Percentiles rank a stretch among this genome's conserved stretches.
Evolutionary conservation across 2,113 vertebrate species (phyloP).

Genomic region (Leptocoma aspasia): DNA sequence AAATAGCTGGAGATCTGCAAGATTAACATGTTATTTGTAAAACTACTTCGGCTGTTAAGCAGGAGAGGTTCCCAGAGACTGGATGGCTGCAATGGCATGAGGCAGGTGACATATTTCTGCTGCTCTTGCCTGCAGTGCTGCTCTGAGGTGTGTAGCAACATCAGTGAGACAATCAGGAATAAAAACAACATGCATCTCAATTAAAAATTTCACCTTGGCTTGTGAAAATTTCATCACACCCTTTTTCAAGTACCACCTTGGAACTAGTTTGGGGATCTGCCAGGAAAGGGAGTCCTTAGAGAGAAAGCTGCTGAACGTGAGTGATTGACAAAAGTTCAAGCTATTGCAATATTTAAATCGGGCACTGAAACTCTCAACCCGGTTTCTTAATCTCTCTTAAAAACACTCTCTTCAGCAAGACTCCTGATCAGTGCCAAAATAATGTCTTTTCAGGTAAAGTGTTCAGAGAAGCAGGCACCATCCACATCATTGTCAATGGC

Average conservation of each 20-base stretch:
- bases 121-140: neutral
- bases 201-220: neutral
- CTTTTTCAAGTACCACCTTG: neutral
- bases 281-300: neutral
- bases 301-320: neutral
- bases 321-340: neutral
- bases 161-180: neutral
- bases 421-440: neutral
- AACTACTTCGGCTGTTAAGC: neutral
- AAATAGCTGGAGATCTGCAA: neutral
- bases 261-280: neutral
- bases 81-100: neutral
- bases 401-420: neutral
- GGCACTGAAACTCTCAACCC: neutral
- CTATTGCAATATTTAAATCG: neutral
- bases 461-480: neutral
- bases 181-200: neutral
- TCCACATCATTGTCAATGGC: neutral
- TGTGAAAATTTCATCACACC: neutral
- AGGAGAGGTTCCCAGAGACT: neutral
- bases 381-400: neutral
- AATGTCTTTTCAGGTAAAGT: neutral
- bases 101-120: neutral
- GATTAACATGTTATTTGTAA: neutral
- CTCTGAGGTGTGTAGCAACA: neutral